Conservation (phyloP, 2,797 vertebrate species). For the Anisognathus igniventris region DNA sequence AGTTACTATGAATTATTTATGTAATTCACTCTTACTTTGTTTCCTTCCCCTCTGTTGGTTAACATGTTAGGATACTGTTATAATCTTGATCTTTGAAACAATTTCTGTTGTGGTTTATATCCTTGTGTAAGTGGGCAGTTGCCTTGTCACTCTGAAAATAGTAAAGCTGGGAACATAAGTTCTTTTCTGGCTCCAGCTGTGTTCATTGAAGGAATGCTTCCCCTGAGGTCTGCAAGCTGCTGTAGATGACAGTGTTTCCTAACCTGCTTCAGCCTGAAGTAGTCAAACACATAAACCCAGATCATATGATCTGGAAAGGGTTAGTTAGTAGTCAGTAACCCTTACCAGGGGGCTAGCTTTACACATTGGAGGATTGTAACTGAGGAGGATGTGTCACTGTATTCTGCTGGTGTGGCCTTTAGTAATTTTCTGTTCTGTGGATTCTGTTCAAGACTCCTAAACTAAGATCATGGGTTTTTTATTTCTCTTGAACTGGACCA, state of each 20-base stretch:
- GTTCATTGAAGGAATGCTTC: neutral
- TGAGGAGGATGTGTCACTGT: neutral
- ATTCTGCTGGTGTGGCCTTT: neutral
- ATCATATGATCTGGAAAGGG: neutral
- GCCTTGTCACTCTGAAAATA: neutral
- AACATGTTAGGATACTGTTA: neutral
- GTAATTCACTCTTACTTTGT: neutral
- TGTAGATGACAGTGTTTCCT: neutral
- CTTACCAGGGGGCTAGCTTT: neutral
- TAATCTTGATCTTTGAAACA: neutral
- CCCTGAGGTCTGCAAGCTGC: neutral
- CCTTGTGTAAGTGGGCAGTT: neutral
- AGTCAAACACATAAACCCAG: neutral
- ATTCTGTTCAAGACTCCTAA: neutral
- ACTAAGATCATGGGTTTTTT: neutral
- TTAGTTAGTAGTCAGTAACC: neutral
- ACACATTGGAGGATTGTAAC: neutral
- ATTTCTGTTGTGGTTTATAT: neutral
- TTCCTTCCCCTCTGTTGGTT: neutral
- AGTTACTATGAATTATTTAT: neutral
- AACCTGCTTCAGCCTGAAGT: neutral
- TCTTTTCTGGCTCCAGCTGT: neutral
- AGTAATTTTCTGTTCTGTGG: neutral
- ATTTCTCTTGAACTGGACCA: neutral
- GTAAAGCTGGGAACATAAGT: neutral